Evolutionary conservation across 2,888 invertebrate species (phyloP).

Genomic region (Pterobdella sp.): DNA sequence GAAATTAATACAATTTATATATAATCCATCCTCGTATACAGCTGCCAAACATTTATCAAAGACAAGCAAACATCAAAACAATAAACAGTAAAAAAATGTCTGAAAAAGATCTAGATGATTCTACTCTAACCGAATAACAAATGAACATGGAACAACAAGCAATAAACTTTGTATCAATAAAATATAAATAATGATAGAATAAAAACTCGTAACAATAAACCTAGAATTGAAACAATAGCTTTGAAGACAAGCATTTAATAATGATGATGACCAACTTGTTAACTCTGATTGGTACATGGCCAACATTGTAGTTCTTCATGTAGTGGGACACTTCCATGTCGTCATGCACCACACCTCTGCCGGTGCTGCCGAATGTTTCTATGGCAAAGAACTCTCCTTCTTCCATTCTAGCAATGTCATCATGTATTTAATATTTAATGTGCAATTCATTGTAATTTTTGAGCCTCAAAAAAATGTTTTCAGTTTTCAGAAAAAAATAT

Average conservation of each 20-base stretch:
- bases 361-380: conserved; percentile 98
- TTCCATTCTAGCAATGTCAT: conserved; percentile 47
- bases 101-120: too few species aligned
- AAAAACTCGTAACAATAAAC: neutral
- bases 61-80: too few species aligned
- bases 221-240: neutral
- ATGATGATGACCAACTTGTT: neutral
- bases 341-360: conserved; percentile 78
- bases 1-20: too few species aligned
- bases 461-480: neutral
- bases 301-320: conserved; percentile 94
- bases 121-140: too few species aligned
- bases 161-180: too few species aligned
- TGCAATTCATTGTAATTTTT: neutral
- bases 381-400: conserved; percentile 98
- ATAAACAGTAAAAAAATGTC: too few species aligned
- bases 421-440: neutral
- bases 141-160: too few species aligned
- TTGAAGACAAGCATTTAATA: neutral
- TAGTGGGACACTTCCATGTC: conserved; percentile 99
- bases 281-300: conserved; percentile 65
- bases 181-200: too few species aligned
- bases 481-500: neutral
- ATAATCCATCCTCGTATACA: too few species aligned
- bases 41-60: too few species aligned